Conservation (phyloP, 2,888 invertebrate genomes). For the Allolobophora icterica region DNA sequence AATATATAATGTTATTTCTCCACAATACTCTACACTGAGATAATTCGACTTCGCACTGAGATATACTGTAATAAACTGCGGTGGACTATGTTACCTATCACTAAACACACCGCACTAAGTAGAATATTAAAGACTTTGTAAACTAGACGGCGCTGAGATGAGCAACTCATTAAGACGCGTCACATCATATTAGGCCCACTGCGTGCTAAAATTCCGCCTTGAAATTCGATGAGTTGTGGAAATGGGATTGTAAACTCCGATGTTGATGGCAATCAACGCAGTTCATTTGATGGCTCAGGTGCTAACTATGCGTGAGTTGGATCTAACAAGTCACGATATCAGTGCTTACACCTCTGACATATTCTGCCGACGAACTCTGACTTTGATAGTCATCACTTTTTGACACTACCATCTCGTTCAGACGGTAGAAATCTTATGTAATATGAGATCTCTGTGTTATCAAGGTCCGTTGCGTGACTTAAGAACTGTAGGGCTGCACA, state of each 20-base stretch:
- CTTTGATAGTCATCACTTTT: background rate
- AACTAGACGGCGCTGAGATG: background rate
- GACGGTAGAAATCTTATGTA: background rate
- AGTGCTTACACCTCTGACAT: background rate
- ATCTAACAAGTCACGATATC: background rate
- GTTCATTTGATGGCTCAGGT: background rate
- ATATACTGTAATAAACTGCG: too few relatives aligned
- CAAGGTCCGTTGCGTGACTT: background rate
- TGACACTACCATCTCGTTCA: background rate
- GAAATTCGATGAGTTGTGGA: background rate
- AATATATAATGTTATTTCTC: too few relatives aligned
- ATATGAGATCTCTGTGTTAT: background rate
- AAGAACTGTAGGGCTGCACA: background rate
- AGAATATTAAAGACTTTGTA: too few relatives aligned
- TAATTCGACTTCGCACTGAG: too few relatives aligned
- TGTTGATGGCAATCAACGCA: too few relatives aligned
- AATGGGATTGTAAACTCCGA: too few relatives aligned
- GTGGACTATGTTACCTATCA: too few relatives aligned
- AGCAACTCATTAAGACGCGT: background rate
- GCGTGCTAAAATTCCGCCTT: background rate
- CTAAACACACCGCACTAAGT: too few relatives aligned
- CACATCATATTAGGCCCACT: background rate
- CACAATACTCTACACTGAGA: too few relatives aligned
- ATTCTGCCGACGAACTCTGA: background rate
- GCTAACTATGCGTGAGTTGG: background rate